Conservation (phyloP, 2,888 invertebrate species). For the Drosophila kokeensis region DNA sequence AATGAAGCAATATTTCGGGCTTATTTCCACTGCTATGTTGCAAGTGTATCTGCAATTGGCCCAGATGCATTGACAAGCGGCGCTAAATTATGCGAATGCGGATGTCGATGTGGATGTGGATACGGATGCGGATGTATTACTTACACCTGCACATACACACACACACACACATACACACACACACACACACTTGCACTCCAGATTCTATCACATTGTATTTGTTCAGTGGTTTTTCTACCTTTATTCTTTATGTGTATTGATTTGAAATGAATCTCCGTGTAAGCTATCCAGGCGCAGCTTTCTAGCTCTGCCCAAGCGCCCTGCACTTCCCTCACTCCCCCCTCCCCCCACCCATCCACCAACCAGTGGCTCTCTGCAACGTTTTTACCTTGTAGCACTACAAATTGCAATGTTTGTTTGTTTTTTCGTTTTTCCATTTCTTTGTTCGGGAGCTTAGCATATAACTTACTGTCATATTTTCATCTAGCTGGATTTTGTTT, state of each 20-base stretch:
- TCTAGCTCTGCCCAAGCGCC: slow-evolving; percentile 12
- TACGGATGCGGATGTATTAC: slow-evolving; percentile 3
- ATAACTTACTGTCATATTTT: slow-evolving; percentile 80
- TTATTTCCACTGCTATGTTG: slow-evolving; percentile 8
- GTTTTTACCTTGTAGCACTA: slow-evolving; percentile 44
- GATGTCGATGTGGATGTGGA: not conserved
- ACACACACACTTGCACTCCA: not conserved
- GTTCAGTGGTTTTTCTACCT: slow-evolving; percentile 56
- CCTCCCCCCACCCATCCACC: no score
- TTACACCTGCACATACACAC: slow-evolving; percentile 6
- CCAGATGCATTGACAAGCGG: slow-evolving; percentile 56
- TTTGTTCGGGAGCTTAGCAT: slow-evolving; percentile 56
- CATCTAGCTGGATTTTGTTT: slow-evolving; percentile 53
- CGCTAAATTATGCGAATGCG: slow-evolving; percentile 45
- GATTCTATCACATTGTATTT: slow-evolving; percentile 39
- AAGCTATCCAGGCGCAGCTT: slow-evolving; percentile 56
- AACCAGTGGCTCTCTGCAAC: not conserved
- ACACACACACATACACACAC: slow-evolving; percentile 1
- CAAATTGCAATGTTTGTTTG: slow-evolving; percentile 62
- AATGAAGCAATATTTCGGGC: slow-evolving; percentile 42
- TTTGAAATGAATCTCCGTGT: slow-evolving; percentile 76
- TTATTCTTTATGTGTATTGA: slow-evolving; percentile 77
- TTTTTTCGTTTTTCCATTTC: slow-evolving; percentile 29
- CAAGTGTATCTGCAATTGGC: slow-evolving; percentile 47
- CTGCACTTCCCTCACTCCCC: not conserved